Evolutionary conservation across 2,888 invertebrate genomes (phyloP), one percentile per base, ranked within the genome.

Genomic region (Auanema sp.): DNA sequence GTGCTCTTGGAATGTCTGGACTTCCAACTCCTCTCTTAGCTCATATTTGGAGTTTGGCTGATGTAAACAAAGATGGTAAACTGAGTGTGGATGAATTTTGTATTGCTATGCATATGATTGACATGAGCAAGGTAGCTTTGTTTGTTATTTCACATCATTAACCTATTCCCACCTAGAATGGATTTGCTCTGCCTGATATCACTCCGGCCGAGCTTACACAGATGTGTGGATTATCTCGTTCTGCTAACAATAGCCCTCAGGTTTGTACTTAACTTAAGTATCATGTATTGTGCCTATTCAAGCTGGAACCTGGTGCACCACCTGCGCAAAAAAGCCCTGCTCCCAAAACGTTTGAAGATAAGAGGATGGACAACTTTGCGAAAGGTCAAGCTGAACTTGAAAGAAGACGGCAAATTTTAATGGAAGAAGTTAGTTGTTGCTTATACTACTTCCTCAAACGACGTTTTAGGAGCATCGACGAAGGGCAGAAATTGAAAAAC

Each of bases 351-450:
- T 83, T 96, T 86, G 97, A 99, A 84, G 98, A 99, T 84, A 92
- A 93, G 81, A 88, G 98, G 2, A 90, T 93, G 83, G 95, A 97
- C 86, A 98, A 99, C 86, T 93, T 93, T 86, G 96, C 95, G 72
- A 91, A 95, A 73, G 98, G 98, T 0, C 96, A 98, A 84, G 96
- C 95, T 0, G 97, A 97, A 85, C 85, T 98, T 64, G 97, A 99
- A 83, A 87, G 93, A 41, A 87, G 97, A 50, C 87, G 97, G 33
- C 91, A 92, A 78, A 89, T 92, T 53, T 86, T 97, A n/a, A 88
- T 92, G 59, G 94, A 95, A 93, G 84, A 88, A 91, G 67, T 92
- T 92, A 79, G 95, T 96, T 81, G 87, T 90, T 83, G 95, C 95
- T 76, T 95, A 95, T 84, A 4, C 52, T 3, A 5, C 12, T 54